A percentile compares a stretch with the other conserved stretches of the same genome.
phyloP scores from a whole-genome alignment of 2,113 vertebrate species.

The Embiotoca jacksoni region DNA sequence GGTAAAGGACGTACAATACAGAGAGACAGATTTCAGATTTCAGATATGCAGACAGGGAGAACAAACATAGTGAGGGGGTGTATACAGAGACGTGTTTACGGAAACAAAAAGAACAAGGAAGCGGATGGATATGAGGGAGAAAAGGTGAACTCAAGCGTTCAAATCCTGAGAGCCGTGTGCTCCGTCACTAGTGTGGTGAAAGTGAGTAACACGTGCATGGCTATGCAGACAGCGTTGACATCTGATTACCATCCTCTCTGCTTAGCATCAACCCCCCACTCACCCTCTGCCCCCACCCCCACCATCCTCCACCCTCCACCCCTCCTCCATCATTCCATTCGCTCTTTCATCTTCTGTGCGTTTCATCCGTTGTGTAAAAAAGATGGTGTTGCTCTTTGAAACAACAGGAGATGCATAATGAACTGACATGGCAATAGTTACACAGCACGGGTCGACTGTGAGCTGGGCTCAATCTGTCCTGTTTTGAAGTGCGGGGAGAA shows the following conservation, averaged over 20 bases:
- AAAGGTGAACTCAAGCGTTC: conserved; percentile 1
- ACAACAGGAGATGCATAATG: conserved; percentile 51
- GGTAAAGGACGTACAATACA: conserved; percentile 1
- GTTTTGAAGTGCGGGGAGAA: conserved; percentile 13
- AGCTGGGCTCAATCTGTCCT: background rate
- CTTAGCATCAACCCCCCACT: background rate
- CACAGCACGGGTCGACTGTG: conserved; percentile 17
- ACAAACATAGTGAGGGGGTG: background rate
- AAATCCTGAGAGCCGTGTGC: background rate
- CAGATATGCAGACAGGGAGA: background rate
- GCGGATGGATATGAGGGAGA: background rate
- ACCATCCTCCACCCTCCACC: background rate
- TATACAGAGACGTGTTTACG: background rate
- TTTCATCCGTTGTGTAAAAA: conserved; percentile 35
- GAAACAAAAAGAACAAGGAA: background rate
- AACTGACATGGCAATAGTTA: conserved; percentile 38
- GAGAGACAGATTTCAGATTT: conserved; percentile 1
- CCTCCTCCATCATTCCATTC: conserved; percentile 26
- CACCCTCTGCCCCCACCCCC: conserved; percentile 6
- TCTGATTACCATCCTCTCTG: conserved; percentile 42
- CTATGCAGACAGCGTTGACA: conserved; percentile 29
- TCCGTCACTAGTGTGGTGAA: conserved; percentile 6
- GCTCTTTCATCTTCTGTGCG: conserved; percentile 33
- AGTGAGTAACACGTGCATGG: background rate
- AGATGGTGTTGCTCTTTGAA: conserved; percentile 30